A percentile compares a stretch with the other conserved stretches of the same genome.
Evolutionary conservation across 2,113 vertebrate genomes (phyloP).

Genomic region (Hoplias malabaricus): DNA sequence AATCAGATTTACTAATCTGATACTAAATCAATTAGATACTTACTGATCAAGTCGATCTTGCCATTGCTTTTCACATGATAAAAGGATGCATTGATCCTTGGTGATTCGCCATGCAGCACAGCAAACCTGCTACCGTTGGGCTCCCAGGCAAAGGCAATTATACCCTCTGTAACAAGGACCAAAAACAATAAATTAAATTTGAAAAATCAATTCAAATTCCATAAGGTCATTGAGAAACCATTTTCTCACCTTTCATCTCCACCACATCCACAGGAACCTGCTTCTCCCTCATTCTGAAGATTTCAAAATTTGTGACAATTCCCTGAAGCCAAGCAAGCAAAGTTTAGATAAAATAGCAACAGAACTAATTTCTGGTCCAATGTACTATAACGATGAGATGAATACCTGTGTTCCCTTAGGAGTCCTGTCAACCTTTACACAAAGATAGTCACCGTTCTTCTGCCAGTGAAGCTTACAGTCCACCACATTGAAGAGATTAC

Average conservation of each 20-base stretch:
- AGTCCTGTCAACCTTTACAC: slow-evolving; percentile 96
- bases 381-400: too few relatives aligned
- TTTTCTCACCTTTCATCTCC: slow-evolving; percentile 92
- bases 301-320: slow-evolving; percentile 99
- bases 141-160: slow-evolving; percentile 98
- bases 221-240: not conserved
- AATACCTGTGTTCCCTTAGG: slow-evolving; percentile 92
- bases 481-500: slow-evolving; percentile 96
- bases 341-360: not conserved
- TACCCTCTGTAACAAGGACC: slow-evolving; percentile 78
- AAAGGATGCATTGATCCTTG: slow-evolving; percentile 91
- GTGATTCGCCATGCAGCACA: slow-evolving; percentile 92
- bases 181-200: not conserved
- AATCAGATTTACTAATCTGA: not conserved
- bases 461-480: slow-evolving; percentile 99
- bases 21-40: slow-evolving; percentile 64
- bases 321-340: slow-evolving; percentile 73
- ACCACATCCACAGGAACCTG: slow-evolving; percentile 98
- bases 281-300: slow-evolving; percentile 98
- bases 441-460: slow-evolving; percentile 95
- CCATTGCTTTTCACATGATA: slow-evolving; percentile 98
- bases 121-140: slow-evolving; percentile 98
- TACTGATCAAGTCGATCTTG: slow-evolving; percentile 96
- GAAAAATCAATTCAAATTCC: not conserved
- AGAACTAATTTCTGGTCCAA: not conserved